Evolutionary conservation across 2,797 vertebrate genomes (phyloP).

Genomic region (Clamator glandarius): DNA sequence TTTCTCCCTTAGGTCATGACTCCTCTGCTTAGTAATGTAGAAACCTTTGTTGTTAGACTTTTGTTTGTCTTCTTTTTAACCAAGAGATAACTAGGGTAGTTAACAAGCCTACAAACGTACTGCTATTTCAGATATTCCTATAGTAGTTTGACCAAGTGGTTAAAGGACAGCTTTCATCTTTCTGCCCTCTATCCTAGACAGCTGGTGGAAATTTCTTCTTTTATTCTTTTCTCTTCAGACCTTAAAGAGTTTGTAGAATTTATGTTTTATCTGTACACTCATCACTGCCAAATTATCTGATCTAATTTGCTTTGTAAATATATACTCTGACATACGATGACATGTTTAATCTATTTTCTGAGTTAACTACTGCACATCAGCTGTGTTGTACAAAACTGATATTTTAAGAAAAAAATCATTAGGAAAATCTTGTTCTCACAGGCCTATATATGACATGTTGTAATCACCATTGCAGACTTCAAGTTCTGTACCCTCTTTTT

Average conservation of each 20-base stretch:
- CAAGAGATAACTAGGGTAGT: not conserved
- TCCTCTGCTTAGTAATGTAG: not conserved
- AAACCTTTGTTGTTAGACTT: not conserved
- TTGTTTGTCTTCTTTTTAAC: not conserved
- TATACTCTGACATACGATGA: not conserved
- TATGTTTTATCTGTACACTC: not conserved
- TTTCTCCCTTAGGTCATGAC: not conserved
- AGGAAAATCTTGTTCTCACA: not conserved
- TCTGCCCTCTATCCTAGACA: not conserved
- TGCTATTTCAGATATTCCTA: not conserved
- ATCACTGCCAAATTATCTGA: constrained; percentile 17
- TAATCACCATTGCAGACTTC: not conserved
- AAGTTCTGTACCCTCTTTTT: not conserved
- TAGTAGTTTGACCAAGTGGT: not conserved
- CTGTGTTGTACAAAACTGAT: not conserved
- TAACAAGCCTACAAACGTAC: not conserved
- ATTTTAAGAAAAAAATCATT: not conserved
- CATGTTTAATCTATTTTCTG: not conserved
- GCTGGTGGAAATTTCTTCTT: not conserved
- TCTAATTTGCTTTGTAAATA: constrained; percentile 41
- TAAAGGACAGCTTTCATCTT: not conserved
- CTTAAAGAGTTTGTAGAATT: not conserved
- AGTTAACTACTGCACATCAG: not conserved
- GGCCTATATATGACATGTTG: not conserved
- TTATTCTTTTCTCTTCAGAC: not conserved